Conservation (phyloP, 2,888 invertebrate genomes). For the Neoscelio sp. region DNA sequence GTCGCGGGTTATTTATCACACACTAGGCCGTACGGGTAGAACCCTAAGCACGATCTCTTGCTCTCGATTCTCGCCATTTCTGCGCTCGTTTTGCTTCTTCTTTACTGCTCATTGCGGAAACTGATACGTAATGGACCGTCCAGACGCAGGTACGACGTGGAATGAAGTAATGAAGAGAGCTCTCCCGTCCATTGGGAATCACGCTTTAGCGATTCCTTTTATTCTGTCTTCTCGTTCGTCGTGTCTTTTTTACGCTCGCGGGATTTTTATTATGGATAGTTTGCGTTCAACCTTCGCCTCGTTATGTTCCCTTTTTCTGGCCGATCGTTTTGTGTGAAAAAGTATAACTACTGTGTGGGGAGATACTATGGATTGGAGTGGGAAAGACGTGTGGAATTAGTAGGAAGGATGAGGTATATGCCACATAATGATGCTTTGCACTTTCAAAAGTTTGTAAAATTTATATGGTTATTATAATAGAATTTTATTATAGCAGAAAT, state of each 20-base stretch:
- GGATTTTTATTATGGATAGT: constrained; percentile 63
- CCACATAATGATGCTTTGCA: no score
- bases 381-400: no score
- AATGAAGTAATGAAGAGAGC: constrained; percentile 68
- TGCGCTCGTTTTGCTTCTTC: constrained; percentile 64
- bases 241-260: constrained; percentile 33
- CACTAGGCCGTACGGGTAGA: constrained; percentile 68
- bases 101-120: constrained; percentile 66
- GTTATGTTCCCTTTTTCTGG: constrained; percentile 41
- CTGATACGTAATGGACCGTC: constrained; percentile 67
- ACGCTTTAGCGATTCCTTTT: constrained; percentile 63
- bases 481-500: no score
- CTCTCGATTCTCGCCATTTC: constrained; percentile 69
- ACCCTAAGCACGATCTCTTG: constrained; percentile 69
- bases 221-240: constrained; percentile 52
- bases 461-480: no score
- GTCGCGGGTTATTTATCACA: constrained; percentile 76
- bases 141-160: constrained; percentile 65
- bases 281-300: constrained; percentile 51
- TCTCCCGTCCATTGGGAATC: constrained; percentile 65
- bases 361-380: background rate
- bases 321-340: constrained; percentile 28
- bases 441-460: no score
- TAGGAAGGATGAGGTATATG: no score
- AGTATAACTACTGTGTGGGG: constrained; percentile 41